phyloP scores from a whole-genome alignment of 1,140 invertebrate species.

The Cydia amplana region DNA sequence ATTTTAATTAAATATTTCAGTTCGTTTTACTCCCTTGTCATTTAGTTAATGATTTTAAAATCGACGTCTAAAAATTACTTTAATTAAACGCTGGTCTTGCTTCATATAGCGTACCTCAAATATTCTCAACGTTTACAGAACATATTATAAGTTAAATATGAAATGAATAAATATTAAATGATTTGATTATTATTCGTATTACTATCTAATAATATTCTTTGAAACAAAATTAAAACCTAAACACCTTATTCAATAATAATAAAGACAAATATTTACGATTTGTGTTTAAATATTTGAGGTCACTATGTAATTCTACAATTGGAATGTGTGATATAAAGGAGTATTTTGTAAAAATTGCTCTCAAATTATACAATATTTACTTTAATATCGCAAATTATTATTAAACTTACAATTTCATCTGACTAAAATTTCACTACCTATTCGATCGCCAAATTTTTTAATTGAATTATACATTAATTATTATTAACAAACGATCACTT shows the following conservation, averaged over 20 bases:
- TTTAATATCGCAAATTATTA: constrained; percentile 24
- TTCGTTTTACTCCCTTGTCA: constrained; percentile 66
- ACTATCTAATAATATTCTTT: too few relatives aligned
- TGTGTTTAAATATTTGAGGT: constrained; percentile 27
- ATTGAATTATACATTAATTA: constrained; percentile 28
- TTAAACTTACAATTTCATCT: constrained; percentile 10
- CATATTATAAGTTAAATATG: constrained; percentile 12
- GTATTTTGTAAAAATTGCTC: constrained; percentile 28
- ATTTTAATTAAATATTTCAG: constrained; percentile 60
- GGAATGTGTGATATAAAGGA: constrained; percentile 30
- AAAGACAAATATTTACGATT: background rate
- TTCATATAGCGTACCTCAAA: constrained; percentile 46
- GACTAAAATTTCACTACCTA: constrained; percentile 23
- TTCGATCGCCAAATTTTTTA: constrained; percentile 29
- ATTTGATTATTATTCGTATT: too few relatives aligned
- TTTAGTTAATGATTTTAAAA: constrained; percentile 52
- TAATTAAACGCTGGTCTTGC: constrained; percentile 41
- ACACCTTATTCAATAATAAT: background rate
- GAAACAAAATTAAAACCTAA: too few relatives aligned
- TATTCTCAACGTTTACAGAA: constrained; percentile 35
- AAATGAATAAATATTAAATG: background rate
- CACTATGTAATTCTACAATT: constrained; percentile 2
- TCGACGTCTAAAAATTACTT: constrained; percentile 45
- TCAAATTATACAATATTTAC: constrained; percentile 20
- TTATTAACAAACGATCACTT: constrained; percentile 32